phyloP scores from a whole-genome alignment of 1,140 invertebrate species.

The Drosophila ohnishii region DNA sequence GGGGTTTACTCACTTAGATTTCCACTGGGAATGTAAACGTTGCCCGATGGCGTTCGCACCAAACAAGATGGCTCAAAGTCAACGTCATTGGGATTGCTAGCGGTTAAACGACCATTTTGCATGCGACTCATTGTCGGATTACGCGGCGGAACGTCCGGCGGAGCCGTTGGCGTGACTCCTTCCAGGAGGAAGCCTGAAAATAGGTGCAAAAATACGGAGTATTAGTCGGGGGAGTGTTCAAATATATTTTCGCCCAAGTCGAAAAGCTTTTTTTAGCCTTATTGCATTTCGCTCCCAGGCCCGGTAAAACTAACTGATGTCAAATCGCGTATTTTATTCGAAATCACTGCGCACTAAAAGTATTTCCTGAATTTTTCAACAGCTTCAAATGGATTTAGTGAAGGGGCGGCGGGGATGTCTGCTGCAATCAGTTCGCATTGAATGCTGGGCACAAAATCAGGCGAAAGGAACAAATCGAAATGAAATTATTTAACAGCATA shows the following conservation, averaged over 20 bases:
- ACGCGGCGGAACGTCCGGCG: conserved; percentile 93
- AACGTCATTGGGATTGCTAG: conserved; percentile 88
- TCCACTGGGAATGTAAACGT: conserved; percentile 96
- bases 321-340: conserved; percentile 17
- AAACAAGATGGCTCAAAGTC: conserved; percentile 96
- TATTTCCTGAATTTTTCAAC: conserved; percentile 66
- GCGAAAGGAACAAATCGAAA: conserved; percentile 58
- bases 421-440: conserved; percentile 69
- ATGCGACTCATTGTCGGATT: conserved; percentile 94
- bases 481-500: conserved; percentile 77
- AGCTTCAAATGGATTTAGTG: conserved; percentile 55
- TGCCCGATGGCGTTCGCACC: conserved; percentile 94
- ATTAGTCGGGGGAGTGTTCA: conserved; percentile 2
- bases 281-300: conserved; percentile 19
- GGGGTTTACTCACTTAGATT: conserved; percentile 84
- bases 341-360: conserved; percentile 54
- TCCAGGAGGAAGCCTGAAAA: conserved; percentile 92
- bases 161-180: conserved; percentile 88
- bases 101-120: conserved; percentile 88
- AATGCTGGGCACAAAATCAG: conserved; percentile 58
- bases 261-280: conserved; percentile 8
- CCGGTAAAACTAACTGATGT: background rate
- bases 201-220: conserved; percentile 12
- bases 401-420: background rate
- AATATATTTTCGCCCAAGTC: background rate